phyloP scores from a whole-genome alignment of 2,797 vertebrate genomes.

The Poecilia wingei region DNA sequence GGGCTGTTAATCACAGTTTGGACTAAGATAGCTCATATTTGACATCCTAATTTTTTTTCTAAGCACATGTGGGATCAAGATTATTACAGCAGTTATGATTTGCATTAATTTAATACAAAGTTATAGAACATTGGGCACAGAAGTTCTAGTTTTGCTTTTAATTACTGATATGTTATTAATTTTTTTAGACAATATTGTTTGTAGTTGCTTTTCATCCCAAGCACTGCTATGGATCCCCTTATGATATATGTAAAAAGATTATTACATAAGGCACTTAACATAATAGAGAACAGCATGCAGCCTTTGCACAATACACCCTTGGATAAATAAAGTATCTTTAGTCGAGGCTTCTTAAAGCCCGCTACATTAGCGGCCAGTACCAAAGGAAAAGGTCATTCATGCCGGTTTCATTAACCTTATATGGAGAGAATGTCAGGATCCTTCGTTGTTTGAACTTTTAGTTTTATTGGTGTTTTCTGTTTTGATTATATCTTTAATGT shows the following conservation, averaged over 20 bases:
- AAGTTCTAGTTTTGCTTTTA: not conserved
- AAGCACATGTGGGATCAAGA: not conserved
- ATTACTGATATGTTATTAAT: not conserved
- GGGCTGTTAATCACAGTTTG: not conserved
- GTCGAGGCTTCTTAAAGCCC: not conserved
- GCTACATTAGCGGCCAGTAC: not conserved
- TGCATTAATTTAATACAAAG: not conserved
- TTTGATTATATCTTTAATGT: too few relatives aligned
- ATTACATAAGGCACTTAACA: slow-evolving; percentile 7
- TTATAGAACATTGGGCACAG: not conserved
- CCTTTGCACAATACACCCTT: not conserved
- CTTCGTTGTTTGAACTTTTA: too few relatives aligned
- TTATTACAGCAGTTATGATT: not conserved
- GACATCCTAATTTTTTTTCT: not conserved
- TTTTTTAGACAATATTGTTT: not conserved
- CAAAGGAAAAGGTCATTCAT: not conserved
- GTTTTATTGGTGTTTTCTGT: too few relatives aligned
- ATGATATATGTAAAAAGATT: slow-evolving; percentile 2
- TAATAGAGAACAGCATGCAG: slow-evolving; percentile 1
- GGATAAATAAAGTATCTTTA: not conserved
- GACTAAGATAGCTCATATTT: not conserved
- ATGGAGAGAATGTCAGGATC: not conserved
- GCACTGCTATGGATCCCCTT: not conserved
- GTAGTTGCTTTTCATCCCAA: not conserved
- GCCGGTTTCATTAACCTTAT: not conserved